A percentile compares a stretch with the other conserved stretches of the same genome.
These are phyloP conservation scores for Coccyzus lansbergi DNA, from an alignment of 2,797 vertebrate genomes.

Conservation along the genomic window DNA sequence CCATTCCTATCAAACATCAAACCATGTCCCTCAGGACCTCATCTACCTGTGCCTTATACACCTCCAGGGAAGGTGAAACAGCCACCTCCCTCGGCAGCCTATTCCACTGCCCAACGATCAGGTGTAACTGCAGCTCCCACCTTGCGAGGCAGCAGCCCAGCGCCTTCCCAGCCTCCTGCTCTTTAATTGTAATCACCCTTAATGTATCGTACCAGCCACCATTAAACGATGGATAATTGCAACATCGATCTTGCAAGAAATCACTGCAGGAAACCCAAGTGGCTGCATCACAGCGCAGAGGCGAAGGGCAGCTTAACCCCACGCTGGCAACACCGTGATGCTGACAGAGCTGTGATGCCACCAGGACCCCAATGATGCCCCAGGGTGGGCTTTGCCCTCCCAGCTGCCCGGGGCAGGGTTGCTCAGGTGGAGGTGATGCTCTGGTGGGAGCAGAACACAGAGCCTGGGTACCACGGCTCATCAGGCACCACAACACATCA, in stretches of 20 bases:
- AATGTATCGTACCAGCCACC: not conserved
- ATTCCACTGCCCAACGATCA: no score
- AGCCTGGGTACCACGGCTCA: no score
- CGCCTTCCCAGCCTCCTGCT: not conserved
- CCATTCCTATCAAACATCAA: no score
- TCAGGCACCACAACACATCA: no score
- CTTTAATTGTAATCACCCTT: not conserved
- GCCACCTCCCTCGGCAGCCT: no score
- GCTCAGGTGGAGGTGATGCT: no score
- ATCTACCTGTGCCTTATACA: no score
- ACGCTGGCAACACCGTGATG: not conserved
- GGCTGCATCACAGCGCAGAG: accelerated
- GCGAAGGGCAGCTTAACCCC: not conserved
- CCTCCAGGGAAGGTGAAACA: no score
- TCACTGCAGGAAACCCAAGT: not conserved
- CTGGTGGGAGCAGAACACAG: no score
- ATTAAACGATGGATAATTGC: not conserved
- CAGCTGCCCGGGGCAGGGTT: no score
- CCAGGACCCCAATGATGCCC: accelerated
- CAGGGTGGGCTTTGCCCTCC: not conserved
- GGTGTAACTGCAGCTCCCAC: conserved; percentile 29
- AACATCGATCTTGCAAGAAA: not conserved
- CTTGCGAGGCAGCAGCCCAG: not conserved
- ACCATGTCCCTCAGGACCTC: no score
- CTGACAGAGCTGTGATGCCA: accelerated